Evolutionary conservation across 2,113 vertebrate genomes (phyloP).

Genomic region (Oncorhynchus clarkii): DNA sequence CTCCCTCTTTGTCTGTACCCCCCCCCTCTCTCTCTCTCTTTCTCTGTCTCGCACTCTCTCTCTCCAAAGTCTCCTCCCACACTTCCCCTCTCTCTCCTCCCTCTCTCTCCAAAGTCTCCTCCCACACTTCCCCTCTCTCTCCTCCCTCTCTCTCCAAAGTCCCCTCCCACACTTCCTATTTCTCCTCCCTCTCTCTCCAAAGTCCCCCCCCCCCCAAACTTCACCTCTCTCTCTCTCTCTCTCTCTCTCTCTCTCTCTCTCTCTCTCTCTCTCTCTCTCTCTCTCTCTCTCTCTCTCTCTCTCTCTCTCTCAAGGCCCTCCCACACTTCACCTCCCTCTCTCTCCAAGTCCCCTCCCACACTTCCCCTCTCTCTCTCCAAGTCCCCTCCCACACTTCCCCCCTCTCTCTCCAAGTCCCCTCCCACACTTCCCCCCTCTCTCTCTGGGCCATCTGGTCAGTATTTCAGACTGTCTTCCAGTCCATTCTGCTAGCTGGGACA

Average conservation of each 20-base stretch:
- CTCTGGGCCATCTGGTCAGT: constrained; percentile 58
- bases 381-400: too few relatives aligned
- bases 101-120: too few relatives aligned
- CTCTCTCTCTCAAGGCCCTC: too few relatives aligned
- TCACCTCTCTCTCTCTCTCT: not conserved
- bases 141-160: not conserved
- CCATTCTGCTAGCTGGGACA: constrained; percentile 28
- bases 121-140: not conserved
- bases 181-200: too few relatives aligned
- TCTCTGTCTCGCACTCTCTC: constrained; percentile 13
- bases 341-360: not conserved
- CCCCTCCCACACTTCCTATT: too few relatives aligned
- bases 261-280: too few relatives aligned
- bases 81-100: too few relatives aligned
- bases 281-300: too few relatives aligned
- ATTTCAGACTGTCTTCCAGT: constrained; percentile 58
- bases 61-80: not conserved
- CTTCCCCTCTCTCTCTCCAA: too few relatives aligned
- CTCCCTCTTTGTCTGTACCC: not conserved
- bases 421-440: constrained; percentile 7
- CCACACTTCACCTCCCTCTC: not conserved
- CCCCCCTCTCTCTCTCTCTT: constrained; percentile 9
- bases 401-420: too few relatives aligned
- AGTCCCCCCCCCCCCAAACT: too few relatives aligned
- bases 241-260: too few relatives aligned